Conservation (phyloP, 2,888 invertebrate genomes). For the Drosophila antonietae region DNA sequence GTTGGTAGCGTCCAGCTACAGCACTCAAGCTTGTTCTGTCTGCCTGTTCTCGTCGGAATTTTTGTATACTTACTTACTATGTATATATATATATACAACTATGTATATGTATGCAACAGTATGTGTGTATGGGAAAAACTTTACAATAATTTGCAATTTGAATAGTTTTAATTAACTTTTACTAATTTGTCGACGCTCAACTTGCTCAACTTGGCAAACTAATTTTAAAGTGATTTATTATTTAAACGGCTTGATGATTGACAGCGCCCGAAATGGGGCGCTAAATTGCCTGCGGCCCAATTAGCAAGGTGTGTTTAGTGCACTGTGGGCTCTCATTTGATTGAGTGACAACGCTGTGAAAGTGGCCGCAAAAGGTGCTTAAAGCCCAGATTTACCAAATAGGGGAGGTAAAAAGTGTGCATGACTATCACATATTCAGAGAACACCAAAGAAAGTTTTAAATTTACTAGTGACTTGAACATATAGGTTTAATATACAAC, state of each 20-base stretch:
- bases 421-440: not conserved
- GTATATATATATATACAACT: not conserved
- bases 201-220: constrained; percentile 72
- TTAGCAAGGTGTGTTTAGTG: constrained; percentile 58
- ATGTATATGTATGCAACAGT: not conserved
- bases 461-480: too few species aligned
- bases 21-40: constrained; percentile 5
- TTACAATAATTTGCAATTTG: constrained; percentile 80
- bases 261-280: constrained; percentile 54
- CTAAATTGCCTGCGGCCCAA: constrained; percentile 62
- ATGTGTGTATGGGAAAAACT: constrained; percentile 59
- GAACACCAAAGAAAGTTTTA: too few species aligned
- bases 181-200: constrained; percentile 62
- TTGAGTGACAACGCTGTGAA: constrained; percentile 37
- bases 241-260: constrained; percentile 77
- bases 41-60: constrained; percentile 17
- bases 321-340: constrained; percentile 23
- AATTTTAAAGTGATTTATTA: constrained; percentile 81
- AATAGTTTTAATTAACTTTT: constrained; percentile 81
- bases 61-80: not conserved
- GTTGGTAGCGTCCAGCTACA: not conserved
- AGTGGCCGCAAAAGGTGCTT: constrained; percentile 10
- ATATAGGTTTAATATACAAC: too few species aligned
- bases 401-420: not conserved
- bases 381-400: not conserved